Evolutionary conservation across 2,113 vertebrate species (phyloP).

Genomic region (Pangasianodon hypophthalmus): DNA sequence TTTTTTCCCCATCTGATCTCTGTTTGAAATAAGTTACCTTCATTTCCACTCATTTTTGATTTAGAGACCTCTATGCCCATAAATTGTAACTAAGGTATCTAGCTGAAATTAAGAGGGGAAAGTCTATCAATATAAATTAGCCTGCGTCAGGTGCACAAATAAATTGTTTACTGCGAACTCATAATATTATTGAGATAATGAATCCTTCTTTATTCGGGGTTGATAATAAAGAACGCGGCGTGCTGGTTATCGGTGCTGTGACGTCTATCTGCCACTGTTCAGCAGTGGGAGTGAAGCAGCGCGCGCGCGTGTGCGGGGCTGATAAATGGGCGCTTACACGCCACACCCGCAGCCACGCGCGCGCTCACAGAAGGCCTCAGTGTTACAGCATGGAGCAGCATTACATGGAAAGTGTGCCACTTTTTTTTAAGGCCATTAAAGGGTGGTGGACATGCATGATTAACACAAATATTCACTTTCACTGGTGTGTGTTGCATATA

Average conservation of each 20-base stretch:
- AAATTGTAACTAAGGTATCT: not conserved
- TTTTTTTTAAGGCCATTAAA: no score
- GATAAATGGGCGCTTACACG: conserved; percentile 18
- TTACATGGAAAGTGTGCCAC: not conserved
- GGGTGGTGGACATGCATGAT: not conserved
- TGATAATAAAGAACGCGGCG: not conserved
- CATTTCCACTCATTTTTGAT: not conserved
- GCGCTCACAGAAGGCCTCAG: not conserved
- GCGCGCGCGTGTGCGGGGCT: not conserved
- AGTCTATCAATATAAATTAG: no score
- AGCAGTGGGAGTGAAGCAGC: conserved; percentile 21
- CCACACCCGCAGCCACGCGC: conserved; percentile 4
- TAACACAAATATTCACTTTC: not conserved
- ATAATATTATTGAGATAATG: not conserved
- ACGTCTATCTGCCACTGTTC: conserved; percentile 3
- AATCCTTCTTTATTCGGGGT: not conserved
- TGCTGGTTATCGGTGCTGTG: not conserved
- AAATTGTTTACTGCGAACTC: not conserved
- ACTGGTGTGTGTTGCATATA: not conserved
- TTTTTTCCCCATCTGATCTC: not conserved
- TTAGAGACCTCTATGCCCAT: not conserved
- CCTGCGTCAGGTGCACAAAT: not conserved
- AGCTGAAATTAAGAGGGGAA: not conserved
- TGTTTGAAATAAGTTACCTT: not conserved
- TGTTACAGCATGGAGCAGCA: not conserved